A percentile compares a stretch with the other conserved stretches of the same genome.
phyloP scores from a whole-genome alignment of 1,140 invertebrate species.

The Zelostemma sp. region DNA sequence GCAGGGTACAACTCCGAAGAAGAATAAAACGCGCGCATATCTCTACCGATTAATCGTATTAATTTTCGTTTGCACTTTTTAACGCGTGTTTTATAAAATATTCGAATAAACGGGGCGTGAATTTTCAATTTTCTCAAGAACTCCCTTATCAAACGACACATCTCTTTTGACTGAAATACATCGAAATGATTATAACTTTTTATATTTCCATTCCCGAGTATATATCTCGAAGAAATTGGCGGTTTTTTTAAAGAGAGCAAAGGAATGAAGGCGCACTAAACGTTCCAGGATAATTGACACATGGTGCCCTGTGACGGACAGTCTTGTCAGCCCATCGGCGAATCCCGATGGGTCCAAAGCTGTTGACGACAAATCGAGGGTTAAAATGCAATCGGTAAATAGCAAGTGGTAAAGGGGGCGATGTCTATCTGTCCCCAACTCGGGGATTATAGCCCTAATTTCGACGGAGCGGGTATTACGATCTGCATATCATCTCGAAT shows the following conservation, averaged over 20 bases:
- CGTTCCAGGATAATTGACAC: conserved; percentile 43
- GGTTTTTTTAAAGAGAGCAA: conserved; percentile 14
- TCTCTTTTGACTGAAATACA: too few relatives aligned
- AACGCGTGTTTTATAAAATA: too few relatives aligned
- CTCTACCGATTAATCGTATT: too few relatives aligned
- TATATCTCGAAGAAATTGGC: conserved; percentile 14
- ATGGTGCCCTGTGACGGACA: conserved; percentile 40
- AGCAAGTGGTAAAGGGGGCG: conserved; percentile 50
- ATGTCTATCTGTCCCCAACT: conserved; percentile 54
- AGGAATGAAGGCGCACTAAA: conserved; percentile 29
- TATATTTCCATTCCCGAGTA: background rate
- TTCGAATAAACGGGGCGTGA: too few relatives aligned
- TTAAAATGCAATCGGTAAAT: conserved; percentile 71
- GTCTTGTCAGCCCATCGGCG: conserved; percentile 40
- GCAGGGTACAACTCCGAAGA: too few relatives aligned
- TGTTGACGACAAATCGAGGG: conserved; percentile 72
- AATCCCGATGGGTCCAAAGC: conserved; percentile 65
- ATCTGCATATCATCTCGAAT: conserved; percentile 3
- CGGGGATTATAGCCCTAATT: conserved; percentile 70
- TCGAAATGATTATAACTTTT: background rate
- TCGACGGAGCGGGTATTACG: conserved; percentile 22
- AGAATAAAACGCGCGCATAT: too few relatives aligned
- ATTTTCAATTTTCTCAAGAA: background rate
- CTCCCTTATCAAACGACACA: background rate
- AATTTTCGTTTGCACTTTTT: too few relatives aligned